These are phyloP conservation scores for Istiophorus platypterus DNA, from an alignment of 2,113 vertebrate species.

Conservation along the genomic window DNA sequence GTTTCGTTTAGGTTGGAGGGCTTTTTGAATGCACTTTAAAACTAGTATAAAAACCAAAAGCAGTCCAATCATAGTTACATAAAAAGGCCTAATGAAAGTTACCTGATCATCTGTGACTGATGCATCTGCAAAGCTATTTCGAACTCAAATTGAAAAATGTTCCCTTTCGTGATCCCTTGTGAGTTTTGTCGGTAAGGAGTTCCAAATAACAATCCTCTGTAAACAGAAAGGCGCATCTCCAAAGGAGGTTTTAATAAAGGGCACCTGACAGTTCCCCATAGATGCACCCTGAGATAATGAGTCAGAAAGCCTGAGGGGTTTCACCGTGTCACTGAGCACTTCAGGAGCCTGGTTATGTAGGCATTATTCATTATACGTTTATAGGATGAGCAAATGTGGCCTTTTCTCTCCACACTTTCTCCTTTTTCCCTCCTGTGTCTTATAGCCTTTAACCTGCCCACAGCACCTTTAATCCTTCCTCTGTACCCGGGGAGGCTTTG, in stretches of 20 bases:
- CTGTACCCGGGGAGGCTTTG: neutral
- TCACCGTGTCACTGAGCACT: neutral
- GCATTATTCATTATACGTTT: neutral
- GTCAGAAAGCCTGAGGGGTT: neutral
- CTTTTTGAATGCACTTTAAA: too few relatives aligned
- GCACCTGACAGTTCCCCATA: neutral
- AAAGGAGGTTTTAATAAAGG: neutral
- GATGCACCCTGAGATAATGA: neutral
- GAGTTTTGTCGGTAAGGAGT: neutral
- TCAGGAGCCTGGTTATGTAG: neutral
- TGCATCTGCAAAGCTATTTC: neutral
- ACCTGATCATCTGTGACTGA: neutral
- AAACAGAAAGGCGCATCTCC: neutral
- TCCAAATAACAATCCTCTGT: neutral
- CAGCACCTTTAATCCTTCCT: neutral
- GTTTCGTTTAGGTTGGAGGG: too few relatives aligned
- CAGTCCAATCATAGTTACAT: too few relatives aligned
- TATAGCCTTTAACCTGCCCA: conserved; percentile 3
- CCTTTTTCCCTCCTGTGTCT: neutral
- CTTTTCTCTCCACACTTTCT: neutral
- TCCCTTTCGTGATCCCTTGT: neutral
- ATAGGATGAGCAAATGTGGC: neutral
- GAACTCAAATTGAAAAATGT: neutral
- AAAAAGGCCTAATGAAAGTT: neutral
- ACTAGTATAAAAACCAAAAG: too few relatives aligned